Base-by-base conservation (phyloP, 1,140 invertebrate genomes). In the Halictus rubicundus region DNA sequence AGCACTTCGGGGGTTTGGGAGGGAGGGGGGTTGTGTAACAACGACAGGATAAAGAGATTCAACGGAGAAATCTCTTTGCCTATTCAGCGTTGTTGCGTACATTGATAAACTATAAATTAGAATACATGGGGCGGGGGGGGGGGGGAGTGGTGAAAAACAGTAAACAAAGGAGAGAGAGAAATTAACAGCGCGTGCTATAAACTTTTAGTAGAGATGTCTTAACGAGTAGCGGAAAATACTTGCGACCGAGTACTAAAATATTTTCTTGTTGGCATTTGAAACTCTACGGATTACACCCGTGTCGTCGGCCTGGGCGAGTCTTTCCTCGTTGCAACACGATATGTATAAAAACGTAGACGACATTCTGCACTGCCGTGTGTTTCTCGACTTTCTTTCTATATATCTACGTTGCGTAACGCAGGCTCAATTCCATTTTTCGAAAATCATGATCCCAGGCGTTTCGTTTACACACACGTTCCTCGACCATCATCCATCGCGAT, bases 181-280 rank as follows among this genome's bases (percentile, higher is more conserved):
- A 46, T 12, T 12, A 46, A 46, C 14, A 46, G 10, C 2, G 42
- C 12, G 86, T 87, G 87, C 89, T 90, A 87, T 88, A 89, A 89
- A 89, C 85, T 90, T 32, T 88, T 85, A 82, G 89, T 92, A 91
- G 91, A 85, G 80, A 86, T 86, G 85, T 92, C 88, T 90, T 90
- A 86, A 87, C 70, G 84, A 83, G 66, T 84, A 88, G 80, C 59
- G 70, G 80, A 54, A 52, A 52, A 57, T 57, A 57, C 68, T 79
- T 88, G 88, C 69, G 84, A 57, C 54, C 32, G 80, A 87, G 69
- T 88, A 90, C 76, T 88, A 84, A 88, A 69, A 88, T 91, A 90
- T 92, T 91, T 91, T 90, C 90, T 92, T 91, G 89, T 91, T 92
- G 89, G 88, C 82, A 91, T 91, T 92, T 92, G 89, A 90, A 46